A percentile compares a stretch with the other conserved stretches of the same genome.
Evolutionary conservation across 2,888 invertebrate genomes (phyloP).

Genomic region (Tetheella fluctuosa): DNA sequence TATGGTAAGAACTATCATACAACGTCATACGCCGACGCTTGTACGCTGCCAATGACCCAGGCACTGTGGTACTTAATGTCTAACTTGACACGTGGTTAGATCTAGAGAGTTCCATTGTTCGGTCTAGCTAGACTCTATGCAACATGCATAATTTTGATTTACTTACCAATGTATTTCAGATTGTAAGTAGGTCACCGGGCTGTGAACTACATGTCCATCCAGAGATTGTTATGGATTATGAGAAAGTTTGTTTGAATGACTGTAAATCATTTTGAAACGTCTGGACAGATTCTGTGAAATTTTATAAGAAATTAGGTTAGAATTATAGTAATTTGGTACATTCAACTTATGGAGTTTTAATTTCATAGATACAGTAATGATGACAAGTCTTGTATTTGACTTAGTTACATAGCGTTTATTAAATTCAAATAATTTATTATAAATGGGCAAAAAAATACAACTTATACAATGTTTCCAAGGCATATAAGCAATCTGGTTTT

Average conservation of each 20-base stretch:
- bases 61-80: slow-evolving; percentile 36
- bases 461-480: neutral
- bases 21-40: slow-evolving; percentile 33
- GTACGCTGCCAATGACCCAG: slow-evolving; percentile 39
- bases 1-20: slow-evolving; percentile 11
- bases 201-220: neutral
- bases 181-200: neutral
- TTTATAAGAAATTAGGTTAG: neutral
- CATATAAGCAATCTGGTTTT: neutral
- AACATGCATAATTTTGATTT: slow-evolving; percentile 5
- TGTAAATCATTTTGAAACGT: slow-evolving; percentile 2
- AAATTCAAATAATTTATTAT: too few species aligned
- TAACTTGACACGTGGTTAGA: slow-evolving; percentile 13
- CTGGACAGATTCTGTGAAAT: neutral
- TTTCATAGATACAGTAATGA: too few species aligned
- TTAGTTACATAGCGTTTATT: too few species aligned
- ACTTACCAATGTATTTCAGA: slow-evolving; percentile 1
- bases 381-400: too few species aligned
- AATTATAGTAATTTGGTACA: too few species aligned
- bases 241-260: slow-evolving; percentile 4
- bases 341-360: neutral
- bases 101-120: slow-evolving; percentile 6
- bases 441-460: too few species aligned
- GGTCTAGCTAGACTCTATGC: neutral
- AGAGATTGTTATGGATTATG: neutral